Conservation (phyloP, 2,113 vertebrate species). For the Alouatta palliata region DNA sequence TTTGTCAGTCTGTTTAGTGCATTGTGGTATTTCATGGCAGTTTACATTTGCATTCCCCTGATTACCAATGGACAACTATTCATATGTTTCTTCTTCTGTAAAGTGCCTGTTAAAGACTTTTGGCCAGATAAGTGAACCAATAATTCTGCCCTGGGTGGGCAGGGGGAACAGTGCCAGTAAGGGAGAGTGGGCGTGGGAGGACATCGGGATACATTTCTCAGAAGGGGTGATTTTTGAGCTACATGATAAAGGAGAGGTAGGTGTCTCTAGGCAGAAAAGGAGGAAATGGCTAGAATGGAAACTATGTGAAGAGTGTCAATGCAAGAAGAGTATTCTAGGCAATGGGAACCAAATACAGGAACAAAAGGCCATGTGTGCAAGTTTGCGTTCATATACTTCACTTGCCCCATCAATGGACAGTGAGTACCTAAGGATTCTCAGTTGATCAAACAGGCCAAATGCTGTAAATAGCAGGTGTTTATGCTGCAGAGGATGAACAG, state of each 20-base stretch:
- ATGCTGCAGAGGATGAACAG: not conserved
- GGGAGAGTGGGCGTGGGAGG: not conserved
- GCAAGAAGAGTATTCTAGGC: not conserved
- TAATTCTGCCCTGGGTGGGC: too few species aligned
- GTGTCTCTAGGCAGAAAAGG: not conserved
- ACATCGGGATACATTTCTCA: not conserved
- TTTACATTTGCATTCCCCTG: not conserved
- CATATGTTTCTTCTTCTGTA: not conserved
- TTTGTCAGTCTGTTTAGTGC: not conserved
- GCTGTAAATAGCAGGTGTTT: not conserved
- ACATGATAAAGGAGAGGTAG: not conserved
- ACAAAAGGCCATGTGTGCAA: accelerated
- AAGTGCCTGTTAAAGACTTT: not conserved
- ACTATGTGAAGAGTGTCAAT: accelerated
- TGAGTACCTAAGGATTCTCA: accelerated
- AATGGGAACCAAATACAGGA: accelerated
- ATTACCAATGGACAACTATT: not conserved
- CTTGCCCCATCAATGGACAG: accelerated
- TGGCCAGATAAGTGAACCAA: not conserved
- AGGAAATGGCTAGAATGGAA: not conserved
- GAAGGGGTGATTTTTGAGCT: not conserved
- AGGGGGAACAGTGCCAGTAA: accelerated
- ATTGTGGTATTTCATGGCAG: not conserved
- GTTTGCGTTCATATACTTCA: accelerated
- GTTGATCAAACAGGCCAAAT: not conserved